phyloP scores from a whole-genome alignment of 2,888 invertebrate species.

The Baccha elongata region DNA sequence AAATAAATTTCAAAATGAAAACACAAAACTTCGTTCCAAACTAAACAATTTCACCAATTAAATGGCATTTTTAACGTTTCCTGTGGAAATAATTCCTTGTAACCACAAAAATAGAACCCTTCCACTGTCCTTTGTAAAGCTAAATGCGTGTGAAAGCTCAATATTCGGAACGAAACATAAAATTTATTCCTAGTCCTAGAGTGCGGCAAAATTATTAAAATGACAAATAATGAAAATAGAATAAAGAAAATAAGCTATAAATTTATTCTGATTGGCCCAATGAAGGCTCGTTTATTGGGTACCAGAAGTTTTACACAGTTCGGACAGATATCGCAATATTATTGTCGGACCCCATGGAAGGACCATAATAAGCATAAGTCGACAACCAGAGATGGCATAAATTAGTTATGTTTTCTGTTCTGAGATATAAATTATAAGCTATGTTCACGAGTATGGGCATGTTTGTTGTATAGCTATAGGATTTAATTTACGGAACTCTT shows the following conservation, averaged over 20 bases:
- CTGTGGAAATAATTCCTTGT: conserved; percentile 40
- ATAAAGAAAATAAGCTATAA: conserved; percentile 39
- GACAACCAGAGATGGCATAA: conserved; percentile 33
- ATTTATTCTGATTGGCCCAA: conserved; percentile 31
- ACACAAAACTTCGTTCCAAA: conserved; percentile 13
- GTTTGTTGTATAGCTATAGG: not conserved
- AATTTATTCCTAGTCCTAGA: conserved; percentile 20
- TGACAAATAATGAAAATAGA: conserved; percentile 34
- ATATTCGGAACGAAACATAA: conserved; percentile 49
- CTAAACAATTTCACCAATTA: conserved; percentile 59
- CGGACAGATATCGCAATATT: not conserved
- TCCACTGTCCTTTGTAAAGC: conserved; percentile 3
- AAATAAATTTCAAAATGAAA: conserved; percentile 21
- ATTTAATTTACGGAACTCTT: not conserved
- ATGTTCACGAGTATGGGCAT: not conserved
- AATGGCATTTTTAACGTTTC: conserved; percentile 56
- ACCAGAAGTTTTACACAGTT: not conserved
- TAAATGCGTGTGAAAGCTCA: conserved; percentile 58
- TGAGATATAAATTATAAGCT: conserved; percentile 12
- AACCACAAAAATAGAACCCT: conserved; percentile 11
- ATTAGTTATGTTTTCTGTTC: conserved; percentile 20
- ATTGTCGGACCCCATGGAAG: conserved; percentile 10
- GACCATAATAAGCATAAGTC: conserved; percentile 25
- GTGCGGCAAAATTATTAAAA: conserved; percentile 54
- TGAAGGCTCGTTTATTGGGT: conserved; percentile 12